phyloP scores from a whole-genome alignment of 2,113 vertebrate species.

The Planiliza haematocheilus region DNA sequence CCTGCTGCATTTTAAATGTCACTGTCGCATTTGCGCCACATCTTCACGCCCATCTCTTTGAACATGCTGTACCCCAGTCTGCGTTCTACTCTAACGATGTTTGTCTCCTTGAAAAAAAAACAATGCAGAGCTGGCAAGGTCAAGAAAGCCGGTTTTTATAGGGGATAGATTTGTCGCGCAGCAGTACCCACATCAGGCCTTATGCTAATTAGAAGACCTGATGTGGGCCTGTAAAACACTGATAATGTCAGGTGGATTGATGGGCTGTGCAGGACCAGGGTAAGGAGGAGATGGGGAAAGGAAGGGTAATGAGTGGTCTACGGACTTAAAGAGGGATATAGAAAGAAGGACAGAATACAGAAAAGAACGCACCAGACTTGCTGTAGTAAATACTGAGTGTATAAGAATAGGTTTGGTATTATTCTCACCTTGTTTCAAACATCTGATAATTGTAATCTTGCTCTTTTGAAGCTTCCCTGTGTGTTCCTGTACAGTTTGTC shows the following conservation, averaged over 20 bases:
- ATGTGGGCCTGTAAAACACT: conserved; percentile 66
- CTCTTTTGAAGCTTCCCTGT: conserved; percentile 1
- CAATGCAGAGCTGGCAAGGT: conserved; percentile 32
- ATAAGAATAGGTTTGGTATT: neutral
- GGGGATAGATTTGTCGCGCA: conserved; percentile 41
- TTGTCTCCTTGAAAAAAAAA: conserved; percentile 13
- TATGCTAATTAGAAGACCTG: conserved; percentile 69
- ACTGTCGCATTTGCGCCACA: neutral
- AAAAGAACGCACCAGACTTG: conserved; percentile 8
- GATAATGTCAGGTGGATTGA: conserved; percentile 76
- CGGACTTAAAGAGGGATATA: conserved; percentile 62
- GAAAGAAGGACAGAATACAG: conserved; percentile 46
- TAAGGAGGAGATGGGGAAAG: conserved; percentile 52
- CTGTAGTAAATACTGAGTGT: neutral
- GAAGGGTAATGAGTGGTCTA: conserved; percentile 55
- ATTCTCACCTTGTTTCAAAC: conserved; percentile 1
- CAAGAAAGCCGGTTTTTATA: conserved; percentile 52
- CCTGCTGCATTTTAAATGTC: conserved; percentile 4
- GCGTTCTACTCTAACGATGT: neutral
- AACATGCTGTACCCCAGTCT: neutral
- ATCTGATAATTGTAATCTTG: neutral
- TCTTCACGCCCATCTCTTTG: neutral
- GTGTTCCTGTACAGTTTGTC: conserved; percentile 4
- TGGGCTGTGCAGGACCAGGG: conserved; percentile 52
- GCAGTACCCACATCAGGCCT: conserved; percentile 33